Conservation (phyloP, 2,888 invertebrate species). For the Hirtodrosophila trivittata region DNA sequence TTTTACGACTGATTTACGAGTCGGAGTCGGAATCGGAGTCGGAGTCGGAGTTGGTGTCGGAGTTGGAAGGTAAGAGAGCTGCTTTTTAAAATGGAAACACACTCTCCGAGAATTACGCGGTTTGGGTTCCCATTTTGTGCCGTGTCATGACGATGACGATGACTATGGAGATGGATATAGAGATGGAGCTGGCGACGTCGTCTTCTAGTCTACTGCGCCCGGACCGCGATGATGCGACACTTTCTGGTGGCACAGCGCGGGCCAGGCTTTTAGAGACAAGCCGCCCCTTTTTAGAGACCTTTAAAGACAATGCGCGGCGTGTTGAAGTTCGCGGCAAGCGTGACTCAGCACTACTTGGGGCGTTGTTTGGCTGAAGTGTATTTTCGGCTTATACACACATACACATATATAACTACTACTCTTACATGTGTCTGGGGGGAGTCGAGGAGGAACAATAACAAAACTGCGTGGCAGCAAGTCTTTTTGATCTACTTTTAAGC, state of each 20-base stretch:
- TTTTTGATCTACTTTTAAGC: conserved; percentile 72
- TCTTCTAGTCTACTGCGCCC: conserved; percentile 74
- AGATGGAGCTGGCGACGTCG: conserved; percentile 50
- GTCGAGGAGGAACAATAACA: conserved; percentile 41
- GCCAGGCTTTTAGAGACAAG: conserved; percentile 62
- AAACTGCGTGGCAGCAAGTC: conserved; percentile 67
- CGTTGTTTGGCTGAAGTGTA: conserved; percentile 52
- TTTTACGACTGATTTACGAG: conserved; percentile 49
- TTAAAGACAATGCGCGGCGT: conserved; percentile 70
- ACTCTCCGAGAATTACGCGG: conserved; percentile 6
- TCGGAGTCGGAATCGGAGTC: not conserved
- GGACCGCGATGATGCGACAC: conserved; percentile 69
- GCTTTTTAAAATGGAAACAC: conserved; percentile 15
- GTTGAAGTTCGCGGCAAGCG: conserved; percentile 75
- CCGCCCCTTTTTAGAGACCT: conserved; percentile 58
- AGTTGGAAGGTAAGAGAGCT: conserved; percentile 2
- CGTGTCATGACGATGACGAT: conserved; percentile 42
- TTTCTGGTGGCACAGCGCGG: conserved; percentile 34
- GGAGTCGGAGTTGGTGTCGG: not conserved
- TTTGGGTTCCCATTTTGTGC: conserved; percentile 27
- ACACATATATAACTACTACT: no score
- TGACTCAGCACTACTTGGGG: conserved; percentile 56
- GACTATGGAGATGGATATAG: not conserved
- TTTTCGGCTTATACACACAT: conserved; percentile 43
- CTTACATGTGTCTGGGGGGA: no score